Conservation (phyloP, 2,797 vertebrate genomes). For the Coilia nasus region DNA sequence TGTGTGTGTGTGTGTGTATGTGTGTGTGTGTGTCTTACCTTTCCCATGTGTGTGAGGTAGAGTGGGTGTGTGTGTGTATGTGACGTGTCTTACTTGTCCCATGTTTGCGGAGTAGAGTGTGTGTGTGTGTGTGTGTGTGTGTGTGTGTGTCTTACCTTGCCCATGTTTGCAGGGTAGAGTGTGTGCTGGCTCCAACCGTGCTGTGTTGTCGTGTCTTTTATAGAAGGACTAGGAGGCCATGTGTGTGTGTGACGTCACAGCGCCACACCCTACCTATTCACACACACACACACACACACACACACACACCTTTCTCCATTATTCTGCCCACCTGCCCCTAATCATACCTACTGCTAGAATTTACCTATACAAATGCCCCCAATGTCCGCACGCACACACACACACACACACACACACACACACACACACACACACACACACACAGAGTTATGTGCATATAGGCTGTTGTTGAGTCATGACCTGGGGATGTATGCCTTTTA, state of each 20-base stretch:
- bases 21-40: neutral
- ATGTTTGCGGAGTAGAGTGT: no score
- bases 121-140: neutral
- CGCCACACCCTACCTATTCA: conserved; percentile 72
- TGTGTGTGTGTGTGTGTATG: no score
- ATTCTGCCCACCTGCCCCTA: conserved; percentile 53
- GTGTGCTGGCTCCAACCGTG: conserved; percentile 54
- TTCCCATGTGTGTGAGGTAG: neutral
- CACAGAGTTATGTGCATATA: conserved; percentile 53
- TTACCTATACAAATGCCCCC: conserved; percentile 75
- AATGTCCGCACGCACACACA: conserved; percentile 57
- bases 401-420: neutral
- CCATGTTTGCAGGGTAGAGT: conserved; percentile 8
- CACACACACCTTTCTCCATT: conserved; percentile 53
- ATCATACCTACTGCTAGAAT: conserved; percentile 67
- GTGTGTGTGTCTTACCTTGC: neutral
- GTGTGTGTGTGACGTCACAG: conserved; percentile 65
- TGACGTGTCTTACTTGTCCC: neutral
- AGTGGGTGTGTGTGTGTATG: neutral
- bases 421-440: conserved; percentile 32
- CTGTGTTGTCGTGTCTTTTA: conserved; percentile 60
- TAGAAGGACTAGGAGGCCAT: conserved; percentile 64
- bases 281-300: conserved; percentile 49
- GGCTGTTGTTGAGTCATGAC: conserved; percentile 65
- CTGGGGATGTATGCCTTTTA: conserved; percentile 70